Base-by-base conservation (phyloP, 2,113 vertebrate genomes). In the Alethe castanea region DNA sequence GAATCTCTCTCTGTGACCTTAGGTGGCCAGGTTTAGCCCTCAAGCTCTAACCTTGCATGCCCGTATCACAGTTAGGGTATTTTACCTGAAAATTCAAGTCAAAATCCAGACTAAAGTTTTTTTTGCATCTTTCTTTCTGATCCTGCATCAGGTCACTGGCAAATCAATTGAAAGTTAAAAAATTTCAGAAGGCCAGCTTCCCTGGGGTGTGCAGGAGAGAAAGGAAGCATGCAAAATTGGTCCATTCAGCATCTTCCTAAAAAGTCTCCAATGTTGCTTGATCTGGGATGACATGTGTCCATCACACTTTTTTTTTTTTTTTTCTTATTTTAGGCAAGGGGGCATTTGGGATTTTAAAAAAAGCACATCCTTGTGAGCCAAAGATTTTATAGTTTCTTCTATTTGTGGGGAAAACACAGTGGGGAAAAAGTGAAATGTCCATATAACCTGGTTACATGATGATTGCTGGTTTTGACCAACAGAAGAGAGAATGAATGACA, bases 281-380 rank as follows among this genome's bases (percentile, higher is more conserved):
- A 19, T 74, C n/a, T 62, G 25, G 6, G 22, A 53, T 31, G 40
- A 10, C 13, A 35, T 7, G 19, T 11, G 36, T 50, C 16, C 13
- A 31, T 16, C 12, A 14, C 6, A 6, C 1, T 2, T 5, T 52
- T 66, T 17, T 16, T 6, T n/a, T 11, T 11, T 17, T 5, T 26
- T 4, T 28, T 42, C 5, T 18, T 31, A 40, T 40, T 65, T 19
- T 14, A 29, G 25, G 19, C 12, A 42, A 13, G 2, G 3, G 13
- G 6, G 0, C 1, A 4, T 48, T 62, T 65, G 3, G 20, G 10
- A 35, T 61, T 77, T 56, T 90, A 20, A 56, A 56, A 40, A 40
- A 62, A 62, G 6, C 8, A 36, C 48, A 56, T 7, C 14, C 26
- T 36, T 33, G 16, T 5, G 18, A 67, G 12, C 36, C 56, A 70